These are phyloP conservation scores for Chrysaora quinquecirrha DNA, from an alignment of 30 jellyfish, hydroid and myxozoan species.

Conservation along the genomic window DNA sequence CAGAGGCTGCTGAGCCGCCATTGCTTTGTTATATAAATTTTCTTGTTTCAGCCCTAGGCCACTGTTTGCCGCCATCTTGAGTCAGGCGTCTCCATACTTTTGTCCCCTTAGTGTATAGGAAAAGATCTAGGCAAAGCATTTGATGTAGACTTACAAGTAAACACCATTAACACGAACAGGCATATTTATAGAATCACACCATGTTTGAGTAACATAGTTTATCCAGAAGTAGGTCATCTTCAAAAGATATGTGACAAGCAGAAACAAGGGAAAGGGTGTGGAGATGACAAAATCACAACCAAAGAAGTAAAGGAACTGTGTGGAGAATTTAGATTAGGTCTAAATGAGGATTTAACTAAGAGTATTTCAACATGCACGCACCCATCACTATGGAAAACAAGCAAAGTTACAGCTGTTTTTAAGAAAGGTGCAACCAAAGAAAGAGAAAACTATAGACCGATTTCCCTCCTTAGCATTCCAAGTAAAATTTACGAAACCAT, in stretches of 20 bases:
- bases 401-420: not conserved
- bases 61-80: too few relatives aligned
- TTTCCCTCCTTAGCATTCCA: not conserved
- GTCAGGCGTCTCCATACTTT: too few relatives aligned
- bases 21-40: too few relatives aligned
- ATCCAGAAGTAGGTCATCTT: not conserved
- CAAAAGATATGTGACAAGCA: not conserved
- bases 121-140: not conserved
- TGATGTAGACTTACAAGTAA: not conserved
- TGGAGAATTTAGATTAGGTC: not conserved
- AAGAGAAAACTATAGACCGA: not conserved
- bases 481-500: not conserved
- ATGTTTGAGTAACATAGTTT: not conserved
- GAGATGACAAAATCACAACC: not conserved
- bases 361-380: not conserved
- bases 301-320: not conserved
- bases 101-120: too few relatives aligned
- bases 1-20: too few relatives aligned
- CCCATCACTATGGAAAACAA: not conserved
- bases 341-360: not conserved
- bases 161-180: not conserved
- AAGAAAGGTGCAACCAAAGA: not conserved
- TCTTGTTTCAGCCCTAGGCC: too few relatives aligned
- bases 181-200: not conserved
- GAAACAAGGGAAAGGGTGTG: not conserved